Base-by-base conservation (phyloP, 2,888 invertebrate species). In the Papilio elwesi region DNA sequence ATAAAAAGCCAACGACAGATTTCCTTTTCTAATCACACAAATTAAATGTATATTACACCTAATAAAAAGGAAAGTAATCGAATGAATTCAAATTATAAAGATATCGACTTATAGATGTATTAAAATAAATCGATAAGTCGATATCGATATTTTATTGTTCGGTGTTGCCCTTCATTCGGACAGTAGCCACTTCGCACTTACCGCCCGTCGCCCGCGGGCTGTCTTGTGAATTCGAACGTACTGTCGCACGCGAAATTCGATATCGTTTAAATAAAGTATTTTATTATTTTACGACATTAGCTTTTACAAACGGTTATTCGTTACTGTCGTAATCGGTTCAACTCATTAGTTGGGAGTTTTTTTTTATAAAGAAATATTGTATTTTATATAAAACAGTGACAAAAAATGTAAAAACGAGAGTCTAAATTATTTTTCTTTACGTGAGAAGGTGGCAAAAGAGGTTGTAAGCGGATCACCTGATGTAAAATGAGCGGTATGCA, bases 151-250 rank as follows among this genome's bases (percentile, higher is more conserved):
- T 75, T 70, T 69, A 72, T 72, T 73, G 49, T 62, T n/a, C 52
- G 8, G 26, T 62, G 47, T 59, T 74, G 76, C 68, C 78, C 79
- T 75, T 77, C 75, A 77, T 80, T 76, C 73, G 55, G 73, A 78
- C 77, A 74, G 79, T 76, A 78, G 80, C 80, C 51, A 73, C 66
- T 76, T 74, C 75, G 63, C 74, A 71, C 76, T 76, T 75, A 76
- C 69, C 71, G 68, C 65, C 69, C 64, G 74, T 76, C 77, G 76
- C 77, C 75, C 69, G 59, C 51, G 74, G 78, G 68, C 62, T 26
- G 16, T 55, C 26, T 64, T 38, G n/a, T 38, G 16, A 47, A 64
- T 55, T 16, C 49, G 16, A 51, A 43, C 59, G 71, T 55, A 68
- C 16, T 49, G 68, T 68, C 55, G 47, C 68, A 4, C 16, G 43